Percentiles rank a stretch among this genome's conserved stretches.
Conservation (phyloP, 30 jellyfish, hydroid and myxozoan genomes). For the Aurelia sp. region DNA sequence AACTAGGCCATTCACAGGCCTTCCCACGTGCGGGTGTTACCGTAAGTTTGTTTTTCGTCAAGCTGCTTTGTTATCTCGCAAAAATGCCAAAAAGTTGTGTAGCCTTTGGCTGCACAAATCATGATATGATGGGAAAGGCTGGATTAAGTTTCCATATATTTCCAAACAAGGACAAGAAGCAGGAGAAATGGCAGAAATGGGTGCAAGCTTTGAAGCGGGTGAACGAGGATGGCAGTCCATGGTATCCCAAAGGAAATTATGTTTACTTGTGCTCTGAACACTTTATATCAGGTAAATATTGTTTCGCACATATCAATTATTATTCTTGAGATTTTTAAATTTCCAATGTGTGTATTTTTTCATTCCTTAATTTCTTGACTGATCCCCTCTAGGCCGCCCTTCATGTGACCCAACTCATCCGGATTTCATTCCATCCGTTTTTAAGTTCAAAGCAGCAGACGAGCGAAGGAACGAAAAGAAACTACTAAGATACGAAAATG, state of each 20-base stretch:
- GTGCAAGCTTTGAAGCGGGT: conserved; percentile 33
- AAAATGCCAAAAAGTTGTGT: conserved; percentile 57
- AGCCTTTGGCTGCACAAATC: conserved; percentile 32
- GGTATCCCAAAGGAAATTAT: conserved; percentile 37
- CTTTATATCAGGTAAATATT: conserved; percentile 1
- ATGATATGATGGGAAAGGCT: conserved; percentile 32
- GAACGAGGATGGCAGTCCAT: conserved; percentile 34
- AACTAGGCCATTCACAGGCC: too few relatives aligned
- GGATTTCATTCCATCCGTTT: conserved; percentile 23
- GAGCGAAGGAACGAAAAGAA: neutral
- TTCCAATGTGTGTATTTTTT: neutral
- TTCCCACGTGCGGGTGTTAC: too few relatives aligned
- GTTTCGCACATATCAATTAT: too few relatives aligned
- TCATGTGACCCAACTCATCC: conserved; percentile 30
- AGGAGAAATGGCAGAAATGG: conserved; percentile 42
- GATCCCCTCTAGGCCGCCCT: conserved; percentile 17
- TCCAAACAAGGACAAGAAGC: conserved; percentile 6
- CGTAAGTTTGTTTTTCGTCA: too few relatives aligned
- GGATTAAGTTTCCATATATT: conserved; percentile 38
- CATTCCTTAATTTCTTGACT: too few relatives aligned
- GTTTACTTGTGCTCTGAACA: conserved; percentile 51
- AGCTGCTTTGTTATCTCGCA: neutral
- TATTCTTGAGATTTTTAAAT: too few relatives aligned
- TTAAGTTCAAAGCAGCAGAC: neutral
- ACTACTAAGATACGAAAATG: conserved; percentile 18